A percentile compares a stretch with the other conserved stretches of the same genome.
phyloP scores from a whole-genome alignment of 1,140 invertebrate genomes.

The Elymnias hypermnestra region DNA sequence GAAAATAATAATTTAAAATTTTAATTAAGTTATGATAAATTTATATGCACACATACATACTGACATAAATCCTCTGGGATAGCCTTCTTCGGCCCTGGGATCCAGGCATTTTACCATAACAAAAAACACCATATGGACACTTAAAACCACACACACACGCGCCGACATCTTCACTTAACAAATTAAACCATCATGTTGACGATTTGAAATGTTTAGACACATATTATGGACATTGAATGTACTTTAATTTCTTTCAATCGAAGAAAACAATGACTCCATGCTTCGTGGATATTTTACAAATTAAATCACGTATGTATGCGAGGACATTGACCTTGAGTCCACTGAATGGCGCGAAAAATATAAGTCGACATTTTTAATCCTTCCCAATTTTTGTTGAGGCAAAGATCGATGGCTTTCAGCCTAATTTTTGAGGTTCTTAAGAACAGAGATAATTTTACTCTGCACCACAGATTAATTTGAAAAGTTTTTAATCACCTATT shows the following conservation, averaged over 20 bases:
- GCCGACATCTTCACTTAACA: conserved; percentile 17
- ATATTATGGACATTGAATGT: not conserved
- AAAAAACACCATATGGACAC: conserved; percentile 27
- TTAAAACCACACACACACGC: conserved; percentile 9
- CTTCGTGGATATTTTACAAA: conserved; percentile 21
- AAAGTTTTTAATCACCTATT: too few relatives aligned
- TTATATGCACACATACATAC: conserved; percentile 58
- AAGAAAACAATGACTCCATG: conserved; percentile 16
- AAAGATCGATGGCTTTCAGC: not conserved
- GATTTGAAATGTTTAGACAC: conserved; percentile 2
- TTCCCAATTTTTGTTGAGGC: not conserved
- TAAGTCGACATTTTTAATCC: conserved; percentile 5
- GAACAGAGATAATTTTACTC: too few relatives aligned
- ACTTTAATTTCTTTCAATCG: conserved; percentile 12
- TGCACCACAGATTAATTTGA: too few relatives aligned
- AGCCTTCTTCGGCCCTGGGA: conserved; percentile 38
- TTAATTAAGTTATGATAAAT: too few relatives aligned
- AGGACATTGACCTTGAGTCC: conserved; percentile 17
- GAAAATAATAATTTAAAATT: too few relatives aligned
- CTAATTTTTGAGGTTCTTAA: too few relatives aligned
- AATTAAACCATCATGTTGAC: conserved; percentile 5
- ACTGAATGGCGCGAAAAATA: conserved; percentile 22
- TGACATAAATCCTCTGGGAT: conserved; percentile 54
- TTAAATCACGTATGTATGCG: conserved; percentile 10
- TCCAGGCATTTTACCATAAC: conserved; percentile 19